Base-by-base conservation (phyloP, 2,888 invertebrate species). In the Anticlea derivata region DNA sequence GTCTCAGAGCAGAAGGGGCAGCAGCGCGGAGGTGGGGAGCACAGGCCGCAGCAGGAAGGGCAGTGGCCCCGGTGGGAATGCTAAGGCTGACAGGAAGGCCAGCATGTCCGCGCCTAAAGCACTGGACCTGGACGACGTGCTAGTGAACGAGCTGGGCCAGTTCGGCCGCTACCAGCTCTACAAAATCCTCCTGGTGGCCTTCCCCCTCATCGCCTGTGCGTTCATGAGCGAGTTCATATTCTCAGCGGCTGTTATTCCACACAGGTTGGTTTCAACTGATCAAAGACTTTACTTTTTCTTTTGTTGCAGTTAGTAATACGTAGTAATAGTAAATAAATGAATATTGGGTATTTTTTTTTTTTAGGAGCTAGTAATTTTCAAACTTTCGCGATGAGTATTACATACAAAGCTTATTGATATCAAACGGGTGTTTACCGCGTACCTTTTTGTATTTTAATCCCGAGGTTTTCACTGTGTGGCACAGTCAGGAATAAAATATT, bases 141-240 rank as follows among this genome's bases (percentile, higher is more conserved):
- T 93, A 47, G 73, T 83, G 4, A 80, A 84, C 35, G 90, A 92
- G 63, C 63, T 94, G 57, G 94, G 94, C 0, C 92, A 93, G 71
- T 93, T 94, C 58, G 94, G 94, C n/a, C 86, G 86, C 58, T 95
- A 93, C 75, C 95, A 95, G 80, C 66, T 92, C 12, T 70, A 86
- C 20, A 92, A 93, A 55, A 92, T 94, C 52, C 45, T 88, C 26
- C 75, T 95, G 50, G 92, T 94, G 33, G 87, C 93, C 48, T 54
- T 95, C 22, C 94, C 94, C 0, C 89, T 94, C 60, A 83, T 94
- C 48, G 92, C 94, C 73, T 93, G 94, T 1, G 93, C 94, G 0
- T 92, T 93, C 55, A 92, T 92, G 63, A 91, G 94, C 58, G 93
- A 93, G 34, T 95, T 93, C 67, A 93, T 95, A 49, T 95, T 95